Base-by-base conservation (phyloP, 2,888 invertebrate species). In the Aplocera efformata region DNA sequence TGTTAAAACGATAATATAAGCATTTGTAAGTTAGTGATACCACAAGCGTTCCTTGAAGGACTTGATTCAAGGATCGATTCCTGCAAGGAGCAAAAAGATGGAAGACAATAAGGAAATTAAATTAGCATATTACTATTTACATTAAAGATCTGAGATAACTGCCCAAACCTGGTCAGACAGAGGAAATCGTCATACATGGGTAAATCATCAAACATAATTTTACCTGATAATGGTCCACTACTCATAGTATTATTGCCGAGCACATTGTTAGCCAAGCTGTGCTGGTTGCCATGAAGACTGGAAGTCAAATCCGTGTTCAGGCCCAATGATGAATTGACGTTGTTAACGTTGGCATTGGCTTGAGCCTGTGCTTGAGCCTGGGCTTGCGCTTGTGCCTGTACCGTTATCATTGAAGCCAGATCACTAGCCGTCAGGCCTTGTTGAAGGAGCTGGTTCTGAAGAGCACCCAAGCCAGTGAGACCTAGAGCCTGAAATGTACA, bases 401-500 rank as follows among this genome's bases (percentile, higher is more conserved):
- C 80, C 0, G 79, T 70, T 2, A 88, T 61, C 3, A 85, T 79
- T 10, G 82, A 77, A 0, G 86, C 82, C 13, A 86, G 53, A 37
- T 88, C 86, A 50, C 57, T 83, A 2, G 88, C 86, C 1, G 88
- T 85, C 13, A 88, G 60, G 1, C 89, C 89, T 65, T 89, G 89
- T 46, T 89, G 89, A 1, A 89, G 65, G 6, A 89, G 62, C 55
- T 88, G 88, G 56, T 85, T 88, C 47, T 89, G 89, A 2, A 88
- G 69, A 6, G 88, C 85, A 23, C 88, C 88, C 8, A 89, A 52
- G 6, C 88, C 88, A 3, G 82, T 77, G 26, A 88, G 66, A 26
- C 86, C 79, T 26, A 89, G 54, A 7, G 88, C 89, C 85, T 89
- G 59, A 30, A 76, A 77, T 13, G 38, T 28, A 32, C n/a, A 32